phyloP scores from a whole-genome alignment of 2,888 invertebrate species.

The Scelioninae gen. 1 region DNA sequence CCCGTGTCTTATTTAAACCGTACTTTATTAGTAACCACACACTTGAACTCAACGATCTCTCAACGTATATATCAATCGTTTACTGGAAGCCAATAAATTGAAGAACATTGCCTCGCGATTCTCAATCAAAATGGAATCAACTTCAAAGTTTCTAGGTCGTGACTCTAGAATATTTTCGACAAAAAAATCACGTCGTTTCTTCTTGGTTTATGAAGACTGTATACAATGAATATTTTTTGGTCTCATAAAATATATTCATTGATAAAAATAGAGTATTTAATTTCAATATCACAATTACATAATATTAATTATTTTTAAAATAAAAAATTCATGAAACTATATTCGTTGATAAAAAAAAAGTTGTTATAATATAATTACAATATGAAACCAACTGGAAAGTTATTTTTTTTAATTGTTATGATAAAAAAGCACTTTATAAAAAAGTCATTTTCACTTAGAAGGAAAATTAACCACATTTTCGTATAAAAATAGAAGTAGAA shows the following conservation, averaged over 20 bases:
- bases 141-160: slow-evolving; percentile 58
- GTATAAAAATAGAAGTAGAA: slow-evolving; percentile 7
- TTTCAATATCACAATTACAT: too few relatives aligned
- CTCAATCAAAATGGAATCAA: slow-evolving; percentile 67
- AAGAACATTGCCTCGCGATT: slow-evolving; percentile 59
- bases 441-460: slow-evolving; percentile 14
- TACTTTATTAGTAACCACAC: slow-evolving; percentile 74
- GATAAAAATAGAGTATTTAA: neutral
- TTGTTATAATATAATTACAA: too few relatives aligned
- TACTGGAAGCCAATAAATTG: slow-evolving; percentile 68
- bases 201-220: slow-evolving; percentile 13
- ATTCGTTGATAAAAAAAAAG: too few relatives aligned
- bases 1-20: slow-evolving; percentile 73
- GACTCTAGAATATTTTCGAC: slow-evolving; percentile 38
- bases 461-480: slow-evolving; percentile 10
- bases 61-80: slow-evolving; percentile 69
- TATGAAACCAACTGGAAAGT: too few relatives aligned
- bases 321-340: too few relatives aligned
- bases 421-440: slow-evolving; percentile 3
- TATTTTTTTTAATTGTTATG: neutral
- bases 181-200: slow-evolving; percentile 28
- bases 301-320: too few relatives aligned
- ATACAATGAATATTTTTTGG: slow-evolving; percentile 12
- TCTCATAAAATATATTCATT: neutral
- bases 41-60: slow-evolving; percentile 64